Evolutionary conservation across 2,888 invertebrate species (phyloP), one percentile per base, ranked within the genome.

Genomic region (Timandra comae): DNA sequence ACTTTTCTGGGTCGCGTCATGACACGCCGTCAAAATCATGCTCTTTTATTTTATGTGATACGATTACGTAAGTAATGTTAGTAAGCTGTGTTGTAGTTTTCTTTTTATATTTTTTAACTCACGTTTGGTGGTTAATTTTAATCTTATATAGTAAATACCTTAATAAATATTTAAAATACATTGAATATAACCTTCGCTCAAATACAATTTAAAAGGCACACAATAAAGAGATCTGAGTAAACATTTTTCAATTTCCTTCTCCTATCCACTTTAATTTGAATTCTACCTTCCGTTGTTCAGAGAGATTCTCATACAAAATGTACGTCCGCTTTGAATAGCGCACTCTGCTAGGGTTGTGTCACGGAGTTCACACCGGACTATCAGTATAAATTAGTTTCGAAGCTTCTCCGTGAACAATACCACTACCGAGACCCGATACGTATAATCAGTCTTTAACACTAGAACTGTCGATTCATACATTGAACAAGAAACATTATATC

Each of bases 361-460:
- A 38, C 37, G 27, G 35, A 42, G 35, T 42, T 32, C 33, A 33
- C 32, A 35, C 24, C 30, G 20, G 20, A 39, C 38, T 62, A 76
- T 77, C 74, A 63, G 67, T 76, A 78, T 81, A 82, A 82, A 82
- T 81, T 81, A 78, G 74, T 65, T 48, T 54, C 53, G 65, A 63
- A 63, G 71, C 71, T 66, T 72, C 69, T 68, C 63, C 63, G 68
- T 56, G 63, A 73, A 80, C 80, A 79, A 80, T 80, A 71, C 74
- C 62, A 67, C 68, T 74, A 74, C 77, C 77, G 71, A 64, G 73
- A 72, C 70, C 70, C 73, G 34, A 13, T 7, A 22, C 34, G 35
- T 27, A 21, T 22, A n/a, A n/a, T n/a, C n/a, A n/a, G n/a, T n/a
- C n/a, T n/a, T n/a, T n/a, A n/a, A n/a, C n/a, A n/a, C n/a, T n/a